These are phyloP conservation scores for Harpalus rufipes DNA, from an alignment of 2,888 invertebrate genomes.

Conservation along the genomic window DNA sequence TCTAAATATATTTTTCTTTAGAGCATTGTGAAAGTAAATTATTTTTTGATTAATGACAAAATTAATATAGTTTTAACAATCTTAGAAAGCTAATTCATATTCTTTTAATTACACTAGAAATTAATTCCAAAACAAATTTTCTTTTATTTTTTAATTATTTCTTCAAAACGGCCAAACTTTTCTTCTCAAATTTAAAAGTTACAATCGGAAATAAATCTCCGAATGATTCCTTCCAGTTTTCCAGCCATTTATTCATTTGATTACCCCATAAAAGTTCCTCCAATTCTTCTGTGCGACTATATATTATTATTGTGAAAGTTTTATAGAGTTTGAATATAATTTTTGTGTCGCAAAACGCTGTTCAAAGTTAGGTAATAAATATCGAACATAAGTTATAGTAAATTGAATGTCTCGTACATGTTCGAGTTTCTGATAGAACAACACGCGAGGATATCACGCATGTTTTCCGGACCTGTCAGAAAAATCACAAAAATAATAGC, in stretches of 20 bases:
- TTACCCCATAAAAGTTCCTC: not conserved
- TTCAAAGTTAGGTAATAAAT: conserved; percentile 71
- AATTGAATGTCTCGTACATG: conserved; percentile 71
- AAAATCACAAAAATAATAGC: conserved; percentile 63
- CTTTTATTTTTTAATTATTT: not conserved
- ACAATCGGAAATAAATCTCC: conserved; percentile 62
- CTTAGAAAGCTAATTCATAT: conserved; percentile 19
- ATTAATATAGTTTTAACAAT: conserved; percentile 23
- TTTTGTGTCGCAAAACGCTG: conserved; percentile 70
- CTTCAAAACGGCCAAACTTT: not conserved
- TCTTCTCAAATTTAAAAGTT: conserved; percentile 61
- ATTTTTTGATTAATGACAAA: conserved; percentile 56
- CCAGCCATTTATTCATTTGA: conserved; percentile 16
- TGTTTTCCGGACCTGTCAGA: conserved; percentile 9
- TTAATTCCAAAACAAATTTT: not conserved
- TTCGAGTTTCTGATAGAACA: conserved; percentile 16
- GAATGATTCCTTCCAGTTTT: conserved; percentile 47
- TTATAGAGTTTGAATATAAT: conserved; percentile 68
- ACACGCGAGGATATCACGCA: not conserved
- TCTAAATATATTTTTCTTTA: not conserved
- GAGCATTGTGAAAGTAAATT: conserved; percentile 43
- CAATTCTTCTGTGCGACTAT: conserved; percentile 23
- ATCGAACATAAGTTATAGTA: conserved; percentile 71
- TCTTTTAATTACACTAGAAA: not conserved
- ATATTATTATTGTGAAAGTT: conserved; percentile 65